phyloP scores from a whole-genome alignment of 2,797 vertebrate species.

The Danio tinwini region DNA sequence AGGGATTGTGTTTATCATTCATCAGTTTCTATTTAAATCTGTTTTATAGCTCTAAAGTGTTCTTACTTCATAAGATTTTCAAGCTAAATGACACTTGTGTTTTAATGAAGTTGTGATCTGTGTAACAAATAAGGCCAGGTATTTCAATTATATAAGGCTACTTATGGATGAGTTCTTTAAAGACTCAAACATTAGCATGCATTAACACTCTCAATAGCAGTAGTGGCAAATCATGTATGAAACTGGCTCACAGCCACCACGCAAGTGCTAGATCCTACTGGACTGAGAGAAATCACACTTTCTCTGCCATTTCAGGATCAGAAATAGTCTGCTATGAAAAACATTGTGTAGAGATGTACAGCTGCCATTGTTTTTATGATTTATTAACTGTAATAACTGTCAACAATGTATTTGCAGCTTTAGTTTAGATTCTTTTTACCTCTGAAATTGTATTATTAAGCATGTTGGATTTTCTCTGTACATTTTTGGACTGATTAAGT shows the following conservation, averaged over 20 bases:
- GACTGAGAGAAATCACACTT: conserved; percentile 13
- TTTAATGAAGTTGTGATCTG: background rate
- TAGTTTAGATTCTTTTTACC: too few relatives aligned
- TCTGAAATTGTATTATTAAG: too few relatives aligned
- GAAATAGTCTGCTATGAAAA: background rate
- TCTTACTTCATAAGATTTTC: background rate
- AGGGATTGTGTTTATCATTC: too few relatives aligned
- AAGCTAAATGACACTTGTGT: background rate
- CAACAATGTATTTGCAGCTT: too few relatives aligned
- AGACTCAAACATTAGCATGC: background rate
- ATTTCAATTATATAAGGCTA: background rate
- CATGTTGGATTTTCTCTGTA: too few relatives aligned
- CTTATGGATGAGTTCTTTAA: background rate
- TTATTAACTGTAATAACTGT: background rate
- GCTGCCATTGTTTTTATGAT: background rate
- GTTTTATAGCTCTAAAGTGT: background rate
- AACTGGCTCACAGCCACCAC: background rate
- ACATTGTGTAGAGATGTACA: background rate
- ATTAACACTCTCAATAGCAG: conserved; percentile 11
- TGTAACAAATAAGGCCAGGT: background rate
- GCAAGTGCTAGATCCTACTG: background rate
- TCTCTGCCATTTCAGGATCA: background rate
- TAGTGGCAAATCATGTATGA: background rate
- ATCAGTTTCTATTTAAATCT: background rate
- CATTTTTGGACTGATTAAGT: too few relatives aligned